Evolutionary conservation across 37 sponge, comb jelly and placozoan genomes (phyloP).

Genomic region (Bolinopsis microptera): DNA sequence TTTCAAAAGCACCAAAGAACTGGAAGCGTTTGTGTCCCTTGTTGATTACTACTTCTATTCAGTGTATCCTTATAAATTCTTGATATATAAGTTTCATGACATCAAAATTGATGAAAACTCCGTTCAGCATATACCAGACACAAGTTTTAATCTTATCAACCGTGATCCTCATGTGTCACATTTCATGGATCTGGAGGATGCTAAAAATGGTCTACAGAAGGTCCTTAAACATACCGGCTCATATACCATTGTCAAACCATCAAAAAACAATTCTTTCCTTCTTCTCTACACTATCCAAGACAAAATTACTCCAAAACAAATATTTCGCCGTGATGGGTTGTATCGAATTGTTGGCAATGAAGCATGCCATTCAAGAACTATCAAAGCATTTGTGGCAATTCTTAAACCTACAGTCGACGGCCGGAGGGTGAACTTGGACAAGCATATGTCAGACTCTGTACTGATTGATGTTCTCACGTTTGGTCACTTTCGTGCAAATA

Average conservation of each 20-base stretch:
- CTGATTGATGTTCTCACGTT: constrained; percentile 12
- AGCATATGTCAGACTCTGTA: constrained; percentile 31
- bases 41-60: constrained; percentile 19
- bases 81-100: neutral
- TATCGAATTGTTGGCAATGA: constrained; percentile 56
- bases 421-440: constrained; percentile 12
- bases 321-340: neutral
- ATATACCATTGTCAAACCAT: neutral
- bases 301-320: neutral
- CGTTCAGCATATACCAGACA: neutral
- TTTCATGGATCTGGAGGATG: neutral
- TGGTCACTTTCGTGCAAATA: neutral
- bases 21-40: constrained; percentile 18
- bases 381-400: neutral
- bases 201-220: neutral
- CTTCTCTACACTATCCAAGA: constrained; percentile 34
- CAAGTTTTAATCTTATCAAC: neutral
- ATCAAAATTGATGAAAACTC: constrained; percentile 28
- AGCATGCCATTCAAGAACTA: neutral
- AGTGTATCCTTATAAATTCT: neutral
- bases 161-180: constrained; percentile 12
- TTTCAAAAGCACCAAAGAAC: neutral
- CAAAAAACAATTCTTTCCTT: neutral
- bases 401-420: neutral
- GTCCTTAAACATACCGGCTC: constrained; percentile 1